These are phyloP conservation scores for Listronotus bonariensis DNA, from an alignment of 1,140 invertebrate genomes.

Conservation along the genomic window DNA sequence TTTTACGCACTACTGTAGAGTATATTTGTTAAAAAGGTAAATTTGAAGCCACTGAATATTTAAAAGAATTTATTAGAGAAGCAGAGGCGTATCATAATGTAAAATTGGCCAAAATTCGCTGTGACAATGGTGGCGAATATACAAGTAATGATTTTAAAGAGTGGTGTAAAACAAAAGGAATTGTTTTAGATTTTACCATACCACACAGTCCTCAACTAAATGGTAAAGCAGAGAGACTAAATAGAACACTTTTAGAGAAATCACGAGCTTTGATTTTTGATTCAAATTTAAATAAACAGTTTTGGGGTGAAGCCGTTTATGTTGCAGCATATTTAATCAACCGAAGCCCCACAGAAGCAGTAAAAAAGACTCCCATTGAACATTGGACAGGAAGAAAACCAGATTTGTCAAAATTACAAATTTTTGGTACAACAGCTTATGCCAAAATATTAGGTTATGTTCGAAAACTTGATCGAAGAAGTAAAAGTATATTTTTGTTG, in stretches of 20 bases:
- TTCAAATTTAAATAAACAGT: conserved; percentile 35
- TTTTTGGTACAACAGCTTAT: not conserved
- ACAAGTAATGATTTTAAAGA: conserved; percentile 31
- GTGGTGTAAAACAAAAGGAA: conserved; percentile 40
- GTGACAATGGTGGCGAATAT: conserved; percentile 41
- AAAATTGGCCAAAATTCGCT: conserved; percentile 20
- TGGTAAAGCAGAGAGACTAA: conserved; percentile 54
- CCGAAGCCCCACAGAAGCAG: conserved; percentile 29
- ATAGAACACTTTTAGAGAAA: conserved; percentile 50
- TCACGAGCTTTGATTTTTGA: conserved; percentile 50
- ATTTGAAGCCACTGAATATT: conserved; percentile 12
- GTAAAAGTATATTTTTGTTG: conserved; percentile 1
- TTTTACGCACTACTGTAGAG: conserved; percentile 46
- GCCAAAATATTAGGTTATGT: not conserved
- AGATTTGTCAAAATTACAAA: not conserved
- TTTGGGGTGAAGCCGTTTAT: conserved; percentile 49
- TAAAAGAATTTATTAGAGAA: conserved; percentile 19
- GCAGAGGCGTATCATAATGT: conserved; percentile 5
- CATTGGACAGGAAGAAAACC: conserved; percentile 5
- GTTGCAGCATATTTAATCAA: conserved; percentile 47
- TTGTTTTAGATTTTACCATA: conserved; percentile 35
- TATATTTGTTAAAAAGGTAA: conserved; percentile 49
- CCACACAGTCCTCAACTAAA: conserved; percentile 53
- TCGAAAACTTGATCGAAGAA: conserved; percentile 3
- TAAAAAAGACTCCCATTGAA: conserved; percentile 1